Conservation (phyloP, 2,113 vertebrate genomes). For the Pelobates fuscus region DNA sequence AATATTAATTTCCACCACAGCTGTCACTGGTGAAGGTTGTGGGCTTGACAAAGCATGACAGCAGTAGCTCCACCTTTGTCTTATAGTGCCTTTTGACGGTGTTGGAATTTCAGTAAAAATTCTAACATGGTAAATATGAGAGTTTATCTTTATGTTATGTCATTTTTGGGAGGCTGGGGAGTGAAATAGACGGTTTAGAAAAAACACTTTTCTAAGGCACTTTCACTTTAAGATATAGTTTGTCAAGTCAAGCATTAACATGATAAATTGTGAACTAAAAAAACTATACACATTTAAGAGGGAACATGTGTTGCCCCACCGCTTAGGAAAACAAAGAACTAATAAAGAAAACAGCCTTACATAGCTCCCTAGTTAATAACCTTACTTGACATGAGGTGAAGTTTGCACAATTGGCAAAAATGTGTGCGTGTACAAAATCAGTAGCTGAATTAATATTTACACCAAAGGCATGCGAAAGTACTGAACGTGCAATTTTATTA, state of each 20-base stretch:
- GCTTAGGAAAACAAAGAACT: background rate
- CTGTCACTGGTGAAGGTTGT: too few relatives aligned
- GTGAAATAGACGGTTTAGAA: too few relatives aligned
- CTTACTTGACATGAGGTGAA: background rate
- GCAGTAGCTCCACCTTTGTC: too few relatives aligned
- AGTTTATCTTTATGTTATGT: too few relatives aligned
- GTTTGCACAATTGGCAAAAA: background rate
- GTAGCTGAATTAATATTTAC: slow-evolving; percentile 8
- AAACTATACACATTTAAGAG: background rate
- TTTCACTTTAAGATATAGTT: background rate
- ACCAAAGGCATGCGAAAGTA: background rate
- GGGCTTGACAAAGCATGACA: too few relatives aligned
- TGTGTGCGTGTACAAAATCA: background rate
- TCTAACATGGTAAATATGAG: too few relatives aligned
- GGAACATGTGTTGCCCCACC: background rate
- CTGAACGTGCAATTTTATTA: slow-evolving; percentile 27
- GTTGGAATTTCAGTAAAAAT: too few relatives aligned
- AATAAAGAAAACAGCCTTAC: background rate
- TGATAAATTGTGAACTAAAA: background rate
- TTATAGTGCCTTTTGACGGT: too few relatives aligned
- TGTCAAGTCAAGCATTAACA: background rate
- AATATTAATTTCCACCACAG: too few relatives aligned
- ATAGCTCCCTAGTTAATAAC: background rate
- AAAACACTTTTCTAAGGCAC: too few relatives aligned
- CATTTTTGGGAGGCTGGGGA: too few relatives aligned